Evolutionary conservation across 2,888 invertebrate species (phyloP), one percentile per base, ranked within the genome.

Genomic region (Pyrocoelia pectoralis): DNA sequence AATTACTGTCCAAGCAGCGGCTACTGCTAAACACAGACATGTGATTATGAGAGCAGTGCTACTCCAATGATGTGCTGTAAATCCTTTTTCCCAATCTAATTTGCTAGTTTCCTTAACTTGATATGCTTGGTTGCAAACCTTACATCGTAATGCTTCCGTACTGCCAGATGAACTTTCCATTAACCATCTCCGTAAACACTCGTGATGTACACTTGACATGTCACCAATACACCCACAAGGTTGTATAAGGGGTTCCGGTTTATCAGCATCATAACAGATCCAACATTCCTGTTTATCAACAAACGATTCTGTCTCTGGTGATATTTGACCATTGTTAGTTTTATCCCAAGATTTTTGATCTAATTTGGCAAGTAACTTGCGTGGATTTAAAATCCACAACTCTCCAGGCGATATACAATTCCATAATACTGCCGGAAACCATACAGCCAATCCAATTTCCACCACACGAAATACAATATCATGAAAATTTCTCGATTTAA

Each of bases 371-470:
- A 97, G 84, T 75, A 97, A 85, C 77, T 93, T 91, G 72, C 93
- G 89, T 38, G 96, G 96, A 85, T 97, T 97, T 70, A 97, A 84
- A 73, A 96, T 91, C 97, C 96, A 97, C 67, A 97, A 84, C 80
- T 94, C 90, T 80, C 95, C 94, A 51, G 96, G 96, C 80, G 93
- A 92, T 88, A 95, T 94, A 71, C 94, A 95, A 84, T 97, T 97
- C 97, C 97, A 97, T 70, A 97, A 85, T 55, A 95, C 95, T 80
- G 96, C 96, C 28, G 96, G 95, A 83, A 96, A 97, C 96, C 96
- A 97, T 76, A 97, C 83, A 72, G 94, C 94, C 62, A 95, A 95
- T 6, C 95, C 96, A 73, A 96, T 92, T 86, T 97, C 97, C 50
- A 92, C 93, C 56, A 94, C 85, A 4, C 95, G 91, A 83, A 96